phyloP scores from a whole-genome alignment of 1,140 invertebrate species.

The Glossosoma conforme region DNA sequence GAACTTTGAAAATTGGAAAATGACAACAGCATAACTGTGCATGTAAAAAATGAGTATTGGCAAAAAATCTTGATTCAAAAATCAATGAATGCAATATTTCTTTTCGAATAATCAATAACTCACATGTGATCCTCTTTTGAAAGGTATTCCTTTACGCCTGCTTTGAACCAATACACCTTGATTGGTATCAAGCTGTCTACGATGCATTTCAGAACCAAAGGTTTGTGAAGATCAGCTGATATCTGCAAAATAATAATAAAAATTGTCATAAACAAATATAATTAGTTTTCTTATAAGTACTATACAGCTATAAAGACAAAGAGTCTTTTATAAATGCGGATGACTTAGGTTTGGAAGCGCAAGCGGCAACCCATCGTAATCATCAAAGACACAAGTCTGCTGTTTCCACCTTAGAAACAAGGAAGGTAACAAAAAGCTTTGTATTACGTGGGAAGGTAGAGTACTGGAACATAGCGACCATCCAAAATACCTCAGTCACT shows the following conservation, averaged over 20 bases:
- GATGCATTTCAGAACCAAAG: conserved; percentile 34
- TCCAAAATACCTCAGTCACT: no score
- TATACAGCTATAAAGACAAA: no score
- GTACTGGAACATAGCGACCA: no score
- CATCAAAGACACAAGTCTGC: no score
- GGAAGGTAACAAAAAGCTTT: no score
- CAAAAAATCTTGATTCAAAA: background rate
- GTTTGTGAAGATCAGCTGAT: conserved; percentile 15
- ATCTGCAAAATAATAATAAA: conserved; percentile 6
- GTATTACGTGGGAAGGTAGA: no score
- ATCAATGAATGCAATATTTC: conserved; percentile 2
- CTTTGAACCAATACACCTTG: conserved; percentile 36
- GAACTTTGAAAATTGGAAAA: conserved; percentile 8
- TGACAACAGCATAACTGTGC: background rate
- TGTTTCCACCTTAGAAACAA: no score
- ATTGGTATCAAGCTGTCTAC: conserved; percentile 43
- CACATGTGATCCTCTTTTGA: conserved; percentile 37
- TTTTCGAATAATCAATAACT: conserved; percentile 24
- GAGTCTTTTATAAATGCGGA: no score
- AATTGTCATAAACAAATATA: no score
- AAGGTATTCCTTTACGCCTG: conserved; percentile 14
- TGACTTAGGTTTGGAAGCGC: no score
- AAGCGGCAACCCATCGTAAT: no score
- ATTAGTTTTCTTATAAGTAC: no score
- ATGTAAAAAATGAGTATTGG: background rate